phyloP scores from a whole-genome alignment of 1,140 invertebrate genomes.

The Neoseiulus cucumeris region DNA sequence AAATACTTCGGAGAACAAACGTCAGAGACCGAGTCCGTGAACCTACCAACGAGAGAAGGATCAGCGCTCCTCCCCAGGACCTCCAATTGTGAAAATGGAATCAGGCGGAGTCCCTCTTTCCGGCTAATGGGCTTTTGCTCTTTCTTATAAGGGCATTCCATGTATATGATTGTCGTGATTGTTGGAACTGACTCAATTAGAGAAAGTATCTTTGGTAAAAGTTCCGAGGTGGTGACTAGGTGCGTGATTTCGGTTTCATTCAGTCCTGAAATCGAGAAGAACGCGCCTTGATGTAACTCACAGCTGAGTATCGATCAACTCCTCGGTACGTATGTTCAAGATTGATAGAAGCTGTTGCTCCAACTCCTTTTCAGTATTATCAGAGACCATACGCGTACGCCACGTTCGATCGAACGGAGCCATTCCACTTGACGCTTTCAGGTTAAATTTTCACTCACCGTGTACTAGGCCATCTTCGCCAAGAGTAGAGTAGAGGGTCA shows the following conservation, averaged over 20 bases:
- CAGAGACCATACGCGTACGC: too few species aligned
- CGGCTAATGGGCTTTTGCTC: neutral
- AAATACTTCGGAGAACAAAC: too few species aligned
- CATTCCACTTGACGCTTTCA: too few species aligned
- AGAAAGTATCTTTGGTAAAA: neutral
- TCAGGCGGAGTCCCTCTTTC: neutral
- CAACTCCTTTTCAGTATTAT: too few species aligned
- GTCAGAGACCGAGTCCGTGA: neutral
- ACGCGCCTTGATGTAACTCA: neutral
- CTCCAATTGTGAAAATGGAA: conserved; percentile 1
- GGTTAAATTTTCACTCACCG: neutral
- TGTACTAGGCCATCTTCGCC: neutral
- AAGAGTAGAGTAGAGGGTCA: neutral
- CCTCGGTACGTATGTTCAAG: too few species aligned
- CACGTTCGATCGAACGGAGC: too few species aligned
- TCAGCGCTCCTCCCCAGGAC: neutral
- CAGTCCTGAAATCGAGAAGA: conserved; percentile 50
- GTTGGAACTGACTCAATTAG: neutral
- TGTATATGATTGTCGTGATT: neutral
- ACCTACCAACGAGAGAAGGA: neutral
- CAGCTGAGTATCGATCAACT: too few species aligned
- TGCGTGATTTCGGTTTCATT: conserved; percentile 77
- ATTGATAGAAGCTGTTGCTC: too few species aligned
- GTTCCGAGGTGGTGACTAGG: conserved; percentile 21
- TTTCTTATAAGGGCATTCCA: neutral